Base-by-base conservation (phyloP, 1,140 invertebrate species). In the Drosophila persimilis region DNA sequence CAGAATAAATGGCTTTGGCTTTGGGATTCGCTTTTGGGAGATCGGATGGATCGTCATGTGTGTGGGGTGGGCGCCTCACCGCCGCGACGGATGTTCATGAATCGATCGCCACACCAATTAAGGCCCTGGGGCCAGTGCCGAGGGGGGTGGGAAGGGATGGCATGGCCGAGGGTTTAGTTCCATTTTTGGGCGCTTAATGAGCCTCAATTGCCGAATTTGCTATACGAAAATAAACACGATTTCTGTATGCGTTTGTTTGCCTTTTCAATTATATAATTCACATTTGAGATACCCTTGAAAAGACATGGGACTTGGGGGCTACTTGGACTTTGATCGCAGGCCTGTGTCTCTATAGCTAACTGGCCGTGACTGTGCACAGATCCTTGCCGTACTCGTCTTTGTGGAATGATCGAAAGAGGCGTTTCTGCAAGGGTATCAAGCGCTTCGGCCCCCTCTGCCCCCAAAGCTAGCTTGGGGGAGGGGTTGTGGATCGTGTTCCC, bases 141-240 rank as follows among this genome's bases (percentile, higher is more conserved):
- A 26, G 41, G 5, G 7, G 43, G 41, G 0, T 6, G 13, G 31
- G 1, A 20, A 39, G 43, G 24, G 45, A 11, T 35, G 31, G 31
- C 3, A 35, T 35, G 31, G 35, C 11, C 11, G 35, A 13, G 44
- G 60, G 52, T 48, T 73, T 54, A 73, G 51, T 73, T 73, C 81
- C 81, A 86, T 81, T 86, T 86, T 86, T 63, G 69, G 81, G 55
- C 53, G 76, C 70, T 88, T 76, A 86, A 86, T 88, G 84, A 73
- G 78, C 61, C 50, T 85, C 83, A 88, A 88, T 88, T 88, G 83
- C 73, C 81, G 50, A 60, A 80, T 50, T 13, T 39, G 35, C 35
- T 79, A 73, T 64, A 65, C 64, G 64, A 76, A 75, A 76, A 53
- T 71, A 72, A 57, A 72, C 73, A 63, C 76, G 71, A 65, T 69